Evolutionary conservation across 2,888 invertebrate species (phyloP), one percentile per base, ranked within the genome.

Genomic region (Lithodes maja): DNA sequence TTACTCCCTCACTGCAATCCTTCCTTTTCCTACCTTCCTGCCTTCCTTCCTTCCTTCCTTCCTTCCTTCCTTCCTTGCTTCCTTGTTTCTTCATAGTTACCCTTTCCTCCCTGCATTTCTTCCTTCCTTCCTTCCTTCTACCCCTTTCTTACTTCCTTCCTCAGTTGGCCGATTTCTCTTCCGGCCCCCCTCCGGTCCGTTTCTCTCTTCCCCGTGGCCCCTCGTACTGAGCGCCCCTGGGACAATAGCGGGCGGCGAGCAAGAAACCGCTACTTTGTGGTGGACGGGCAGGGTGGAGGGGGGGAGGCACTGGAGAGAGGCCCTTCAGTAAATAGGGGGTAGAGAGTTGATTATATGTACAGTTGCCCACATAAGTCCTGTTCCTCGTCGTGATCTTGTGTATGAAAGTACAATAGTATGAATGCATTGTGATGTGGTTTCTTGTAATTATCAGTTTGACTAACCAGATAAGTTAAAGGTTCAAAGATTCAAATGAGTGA

Each of bases 261-360:
- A 71, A 71, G 71, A 71, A 71, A 71, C 71, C 71, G 17, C 71
- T 12, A 71, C 71, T n/a, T 71, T 71, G 71, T 71, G 12, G 71
- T 3, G n/a, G 17, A 5, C n/a, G 17, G 17, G 71, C 15, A 12
- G 17, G 71, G 17, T 12, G 71, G 71, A 1, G 71, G n/a, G 12
- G 71, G 71, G 71, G 71, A 71, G 71, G 71, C 12, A 17, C 71
- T 12, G 71, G 71, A 17, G 12, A 71, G 17, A 17, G 12, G 71
- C n/a, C 71, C 71, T 33, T 33, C 33, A 33, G 33, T 33, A 33
- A 33, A 33, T 33, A 33, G 33, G 33, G 33, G 33, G 33, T 33
- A 33, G 33, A 33, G 33, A 33, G 33, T 33, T 33, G 33, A 33
- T 0, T 33, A 33, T 33, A 33, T 33, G 33, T 33, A 33, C 33